Evolutionary conservation across 2,797 vertebrate genomes (phyloP).

Genomic region (Tragelaphus eurycerus): DNA sequence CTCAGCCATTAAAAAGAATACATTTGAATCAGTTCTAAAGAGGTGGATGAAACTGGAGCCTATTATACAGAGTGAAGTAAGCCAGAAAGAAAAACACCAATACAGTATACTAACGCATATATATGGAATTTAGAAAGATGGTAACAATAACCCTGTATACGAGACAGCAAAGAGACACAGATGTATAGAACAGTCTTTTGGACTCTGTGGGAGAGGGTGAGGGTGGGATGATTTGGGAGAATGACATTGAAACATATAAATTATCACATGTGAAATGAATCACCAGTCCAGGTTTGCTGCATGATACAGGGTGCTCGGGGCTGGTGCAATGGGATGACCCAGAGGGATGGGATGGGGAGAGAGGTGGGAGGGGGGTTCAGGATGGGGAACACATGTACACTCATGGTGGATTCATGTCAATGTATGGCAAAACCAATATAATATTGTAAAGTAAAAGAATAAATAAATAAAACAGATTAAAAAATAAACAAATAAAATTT

Average conservation of each 20-base stretch:
- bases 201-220: neutral
- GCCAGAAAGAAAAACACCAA: too few relatives aligned
- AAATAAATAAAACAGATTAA: neutral
- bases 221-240: neutral
- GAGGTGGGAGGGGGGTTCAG: neutral
- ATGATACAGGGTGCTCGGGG: fast-evolving
- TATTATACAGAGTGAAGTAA: too few relatives aligned
- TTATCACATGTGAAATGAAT: neutral
- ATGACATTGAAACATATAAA: neutral
- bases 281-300: neutral
- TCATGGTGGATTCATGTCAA: neutral
- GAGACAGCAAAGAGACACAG: too few relatives aligned
- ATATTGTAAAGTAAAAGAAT: neutral
- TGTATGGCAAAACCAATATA: neutral
- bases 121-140: too few relatives aligned
- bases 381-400: neutral
- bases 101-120: too few relatives aligned
- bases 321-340: neutral
- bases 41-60: too few relatives aligned
- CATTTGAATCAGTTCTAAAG: too few relatives aligned
- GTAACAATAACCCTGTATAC: too few relatives aligned
- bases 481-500: neutral
- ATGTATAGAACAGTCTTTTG: too few relatives aligned
- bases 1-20: too few relatives aligned
- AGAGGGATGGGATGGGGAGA: neutral